phyloP scores from a whole-genome alignment of 2,797 vertebrate species.

The Cirrhinus mrigala region DNA sequence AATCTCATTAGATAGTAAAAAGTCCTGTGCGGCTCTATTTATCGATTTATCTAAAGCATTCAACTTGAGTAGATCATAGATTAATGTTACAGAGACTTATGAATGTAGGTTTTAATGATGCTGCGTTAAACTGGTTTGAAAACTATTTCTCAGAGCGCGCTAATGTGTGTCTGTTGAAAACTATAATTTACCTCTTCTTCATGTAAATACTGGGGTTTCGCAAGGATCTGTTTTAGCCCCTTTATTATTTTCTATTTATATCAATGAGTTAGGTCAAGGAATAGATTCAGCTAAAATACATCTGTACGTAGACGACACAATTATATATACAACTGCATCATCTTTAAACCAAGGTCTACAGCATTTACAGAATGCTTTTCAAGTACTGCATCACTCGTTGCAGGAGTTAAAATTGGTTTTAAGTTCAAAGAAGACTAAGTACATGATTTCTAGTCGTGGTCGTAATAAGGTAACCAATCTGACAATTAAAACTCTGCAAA shows the following conservation, averaged over 20 bases:
- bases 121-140: background rate
- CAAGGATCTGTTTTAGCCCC: background rate
- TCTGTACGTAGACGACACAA: background rate
- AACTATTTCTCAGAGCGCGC: background rate
- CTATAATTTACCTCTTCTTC: background rate
- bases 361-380: background rate
- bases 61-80: background rate
- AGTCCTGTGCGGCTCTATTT: constrained; percentile 7
- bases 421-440: background rate
- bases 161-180: background rate
- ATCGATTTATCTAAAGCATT: constrained; percentile 40
- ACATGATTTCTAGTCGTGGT: background rate
- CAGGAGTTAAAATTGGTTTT: background rate
- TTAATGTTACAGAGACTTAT: background rate
- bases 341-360: background rate
- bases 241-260: background rate
- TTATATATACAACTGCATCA: background rate
- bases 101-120: background rate
- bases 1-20: background rate
- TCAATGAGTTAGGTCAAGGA: background rate
- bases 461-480: background rate
- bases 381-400: background rate
- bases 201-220: background rate
- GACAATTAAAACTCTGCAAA: background rate
- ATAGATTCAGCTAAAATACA: background rate